Evolutionary conservation across 2,113 vertebrate species (phyloP), one percentile per base, ranked within the genome.

Genomic region (Halcyon senegalensis): DNA sequence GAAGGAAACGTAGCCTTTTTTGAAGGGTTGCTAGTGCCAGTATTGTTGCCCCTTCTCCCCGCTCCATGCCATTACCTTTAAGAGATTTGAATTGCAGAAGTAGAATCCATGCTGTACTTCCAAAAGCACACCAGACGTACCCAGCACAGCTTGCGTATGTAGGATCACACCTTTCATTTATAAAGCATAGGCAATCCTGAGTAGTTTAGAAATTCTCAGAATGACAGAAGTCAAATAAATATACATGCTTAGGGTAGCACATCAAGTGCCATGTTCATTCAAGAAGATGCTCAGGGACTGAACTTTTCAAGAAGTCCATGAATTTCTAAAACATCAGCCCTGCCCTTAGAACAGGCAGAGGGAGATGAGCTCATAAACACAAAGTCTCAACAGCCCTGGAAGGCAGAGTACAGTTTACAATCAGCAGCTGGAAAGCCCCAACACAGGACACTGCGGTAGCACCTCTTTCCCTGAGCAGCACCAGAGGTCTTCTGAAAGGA

Each of bases 151-250:
- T 33, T 51, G 20, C 1, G 3, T n/a, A 12, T 13, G 11, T 63
- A 82, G 76, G 59, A 84, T 21, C 73, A 81, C 56, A 78, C 62
- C 0, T 66, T 84, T 93, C 62, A 81, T 89, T 81, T 91, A 74
- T 60, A 82, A 91, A 87, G 69, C 48, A 28, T 1, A 48, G 73
- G 21, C 82, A 91, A 39, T 31, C 43, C 16, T 64, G 43, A 92
- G 37, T 43, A 72, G 60, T 93, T 94, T n/a, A 44, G 27, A 78
- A 68, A 84, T 33, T 51, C 73, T 92, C 66, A 63, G 46, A 91
- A n/a, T 37, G 7, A 84, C 73, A 75, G 60, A 82, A 94, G 64
- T 68, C 56, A 91, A 91, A 88, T 86, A 93, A 90, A 92, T 84
- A 87, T 46, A 82, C 46, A 78, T 76, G 55, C 25, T 91, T 76